Evolutionary conservation across 2,113 vertebrate species (phyloP).

Genomic region (Calidris pugnax): DNA sequence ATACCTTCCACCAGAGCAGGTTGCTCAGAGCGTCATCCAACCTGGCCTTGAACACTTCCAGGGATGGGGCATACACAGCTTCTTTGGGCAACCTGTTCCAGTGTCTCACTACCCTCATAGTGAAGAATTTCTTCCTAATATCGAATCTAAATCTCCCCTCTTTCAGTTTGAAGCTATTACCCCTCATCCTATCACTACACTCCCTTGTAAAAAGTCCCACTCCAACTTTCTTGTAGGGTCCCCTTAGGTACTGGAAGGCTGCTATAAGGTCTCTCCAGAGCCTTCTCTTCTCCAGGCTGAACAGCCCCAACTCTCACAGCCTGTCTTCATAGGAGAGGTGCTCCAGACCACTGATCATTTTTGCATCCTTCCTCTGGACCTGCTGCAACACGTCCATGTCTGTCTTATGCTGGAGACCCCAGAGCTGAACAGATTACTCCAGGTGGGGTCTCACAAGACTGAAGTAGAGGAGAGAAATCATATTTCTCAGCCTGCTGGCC

Average conservation of each 20-base stretch:
- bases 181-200: background rate
- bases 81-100: background rate
- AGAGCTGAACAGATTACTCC: background rate
- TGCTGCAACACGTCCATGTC: fast-evolving
- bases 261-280: background rate
- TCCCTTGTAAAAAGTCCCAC: background rate
- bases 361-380: background rate
- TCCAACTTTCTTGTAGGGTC: background rate
- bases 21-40: background rate
- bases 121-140: background rate
- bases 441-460: background rate
- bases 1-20: background rate
- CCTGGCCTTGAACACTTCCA: background rate
- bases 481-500: background rate
- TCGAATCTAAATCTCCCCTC: background rate
- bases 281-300: background rate
- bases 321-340: background rate
- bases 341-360: background rate
- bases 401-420: background rate
- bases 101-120: background rate
- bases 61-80: background rate
- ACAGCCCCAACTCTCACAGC: background rate
- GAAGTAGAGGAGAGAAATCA: background rate
- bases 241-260: background rate
- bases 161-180: background rate